Evolutionary conservation across 2,797 vertebrate genomes (phyloP).

Genomic region (Anolis apletophallus): DNA sequence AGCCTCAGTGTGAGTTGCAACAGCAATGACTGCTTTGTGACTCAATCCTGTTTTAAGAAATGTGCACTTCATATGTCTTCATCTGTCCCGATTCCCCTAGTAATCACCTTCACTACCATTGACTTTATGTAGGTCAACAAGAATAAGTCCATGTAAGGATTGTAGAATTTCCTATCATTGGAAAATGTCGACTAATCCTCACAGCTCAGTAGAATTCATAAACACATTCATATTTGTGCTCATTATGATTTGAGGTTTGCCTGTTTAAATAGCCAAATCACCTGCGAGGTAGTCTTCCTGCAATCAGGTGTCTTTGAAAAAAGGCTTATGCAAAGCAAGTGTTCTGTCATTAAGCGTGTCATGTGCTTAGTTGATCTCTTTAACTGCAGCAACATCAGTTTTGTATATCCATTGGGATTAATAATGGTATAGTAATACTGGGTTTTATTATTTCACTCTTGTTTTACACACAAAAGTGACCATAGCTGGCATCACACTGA

Average conservation of each 20-base stretch:
- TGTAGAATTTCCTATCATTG: background rate
- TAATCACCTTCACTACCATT: background rate
- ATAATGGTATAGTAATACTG: background rate
- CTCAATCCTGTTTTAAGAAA: background rate
- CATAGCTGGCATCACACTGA: background rate
- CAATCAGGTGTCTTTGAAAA: slow-evolving; percentile 8
- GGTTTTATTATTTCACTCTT: background rate
- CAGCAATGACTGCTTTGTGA: background rate
- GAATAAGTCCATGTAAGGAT: background rate
- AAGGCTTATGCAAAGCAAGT: background rate
- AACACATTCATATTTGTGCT: background rate
- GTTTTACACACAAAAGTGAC: background rate
- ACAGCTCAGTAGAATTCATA: background rate
- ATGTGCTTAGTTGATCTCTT: slow-evolving; percentile 22
- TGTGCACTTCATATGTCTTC: no score
- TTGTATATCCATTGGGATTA: slow-evolving; percentile 37
- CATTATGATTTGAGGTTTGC: background rate
- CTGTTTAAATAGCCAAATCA: background rate
- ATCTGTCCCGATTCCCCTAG: background rate
- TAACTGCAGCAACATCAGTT: slow-evolving; percentile 17
- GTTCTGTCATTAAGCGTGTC: background rate
- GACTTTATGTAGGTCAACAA: background rate
- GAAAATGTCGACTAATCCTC: background rate
- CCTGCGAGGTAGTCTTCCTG: background rate
- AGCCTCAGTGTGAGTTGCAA: background rate